These are phyloP conservation scores for Sigmodon hispidus DNA, from an alignment of 2,113 vertebrate genomes.

Conservation along the genomic window DNA sequence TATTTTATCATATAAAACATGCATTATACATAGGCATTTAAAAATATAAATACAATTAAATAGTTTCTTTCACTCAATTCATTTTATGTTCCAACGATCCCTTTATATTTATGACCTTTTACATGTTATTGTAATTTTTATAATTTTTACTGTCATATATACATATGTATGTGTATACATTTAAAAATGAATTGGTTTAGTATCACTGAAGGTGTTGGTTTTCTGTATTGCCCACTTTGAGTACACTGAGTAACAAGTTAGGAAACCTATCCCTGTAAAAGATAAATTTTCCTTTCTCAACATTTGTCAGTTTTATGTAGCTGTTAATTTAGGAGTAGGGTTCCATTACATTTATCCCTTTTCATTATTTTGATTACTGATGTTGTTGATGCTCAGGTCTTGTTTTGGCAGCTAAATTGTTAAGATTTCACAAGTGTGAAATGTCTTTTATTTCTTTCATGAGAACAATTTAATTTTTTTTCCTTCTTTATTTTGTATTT, in stretches of 20 bases:
- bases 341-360: not conserved
- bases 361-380: not conserved
- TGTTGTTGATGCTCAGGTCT: not conserved
- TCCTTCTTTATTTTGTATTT: too few relatives aligned
- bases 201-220: not conserved
- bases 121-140: too few relatives aligned
- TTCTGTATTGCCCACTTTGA: not conserved
- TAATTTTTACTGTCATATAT: not conserved
- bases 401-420: not conserved
- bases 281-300: not conserved
- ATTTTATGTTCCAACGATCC: not conserved
- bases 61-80: not conserved
- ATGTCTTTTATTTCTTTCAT: not conserved
- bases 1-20: too few relatives aligned
- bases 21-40: not conserved
- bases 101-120: not conserved
- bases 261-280: too few relatives aligned
- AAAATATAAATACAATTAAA: not conserved
- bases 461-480: too few relatives aligned
- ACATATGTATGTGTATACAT: not conserved
- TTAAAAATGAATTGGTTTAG: not conserved
- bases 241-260: not conserved
- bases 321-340: not conserved
- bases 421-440: not conserved
- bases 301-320: not conserved